These are phyloP conservation scores for Actias luna DNA, from an alignment of 2,888 invertebrate genomes.

Conservation along the genomic window DNA sequence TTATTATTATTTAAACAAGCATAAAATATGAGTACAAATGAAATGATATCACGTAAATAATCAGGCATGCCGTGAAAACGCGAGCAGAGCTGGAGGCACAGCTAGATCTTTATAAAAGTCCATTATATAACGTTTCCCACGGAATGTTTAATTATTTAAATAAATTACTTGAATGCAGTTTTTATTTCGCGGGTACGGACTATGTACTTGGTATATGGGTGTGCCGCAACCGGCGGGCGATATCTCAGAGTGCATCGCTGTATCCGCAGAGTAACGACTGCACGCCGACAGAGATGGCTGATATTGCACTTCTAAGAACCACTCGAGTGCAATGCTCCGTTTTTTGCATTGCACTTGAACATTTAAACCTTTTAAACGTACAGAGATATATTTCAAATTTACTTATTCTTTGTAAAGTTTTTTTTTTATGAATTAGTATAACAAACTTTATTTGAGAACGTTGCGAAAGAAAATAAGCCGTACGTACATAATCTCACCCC, in stretches of 20 bases:
- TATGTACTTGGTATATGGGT: constrained; percentile 6
- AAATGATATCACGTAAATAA: no score
- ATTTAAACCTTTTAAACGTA: constrained; percentile 8
- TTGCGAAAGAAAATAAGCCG: no score
- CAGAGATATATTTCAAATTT: neutral
- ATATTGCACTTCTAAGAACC: constrained; percentile 71
- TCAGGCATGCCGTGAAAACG: no score
- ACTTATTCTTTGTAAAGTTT: neutral
- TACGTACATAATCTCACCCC: no score
- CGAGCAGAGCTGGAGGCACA: no score
- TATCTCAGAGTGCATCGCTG: constrained; percentile 68
- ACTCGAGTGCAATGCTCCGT: constrained; percentile 51
- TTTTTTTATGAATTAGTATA: no score
- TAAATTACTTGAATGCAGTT: constrained; percentile 1
- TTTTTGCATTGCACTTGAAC: constrained; percentile 27
- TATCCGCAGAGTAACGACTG: constrained; percentile 62
- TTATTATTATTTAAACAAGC: no score
- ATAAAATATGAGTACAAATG: no score
- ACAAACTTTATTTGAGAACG: no score
- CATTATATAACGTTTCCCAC: neutral
- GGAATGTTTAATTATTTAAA: neutral
- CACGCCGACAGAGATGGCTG: constrained; percentile 58
- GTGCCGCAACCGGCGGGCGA: constrained; percentile 21
- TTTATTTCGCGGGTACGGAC: neutral
- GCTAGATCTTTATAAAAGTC: neutral